Conservation (phyloP, 1,140 invertebrate genomes). For the Bombus sylvicola region DNA sequence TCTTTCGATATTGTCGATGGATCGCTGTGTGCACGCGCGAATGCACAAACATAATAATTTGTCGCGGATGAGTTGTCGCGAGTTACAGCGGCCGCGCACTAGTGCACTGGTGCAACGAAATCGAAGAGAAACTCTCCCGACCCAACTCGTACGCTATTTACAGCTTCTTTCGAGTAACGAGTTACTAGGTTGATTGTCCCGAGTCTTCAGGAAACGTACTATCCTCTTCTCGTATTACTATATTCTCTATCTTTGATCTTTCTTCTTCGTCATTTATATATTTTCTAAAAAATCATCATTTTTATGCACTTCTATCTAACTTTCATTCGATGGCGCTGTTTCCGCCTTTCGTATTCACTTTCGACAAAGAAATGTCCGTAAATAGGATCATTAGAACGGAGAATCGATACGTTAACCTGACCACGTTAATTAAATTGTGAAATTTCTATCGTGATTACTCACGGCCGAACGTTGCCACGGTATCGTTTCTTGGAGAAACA, state of each 20-base stretch:
- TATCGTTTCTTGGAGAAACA: not conserved
- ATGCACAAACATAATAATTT: constrained; percentile 56
- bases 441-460: not conserved
- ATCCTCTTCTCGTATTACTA: not conserved
- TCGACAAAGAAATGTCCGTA: not conserved
- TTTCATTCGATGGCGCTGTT: not conserved
- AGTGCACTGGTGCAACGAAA: constrained; percentile 39
- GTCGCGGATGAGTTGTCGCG: constrained; percentile 46
- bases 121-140: constrained; percentile 53
- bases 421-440: constrained; percentile 21
- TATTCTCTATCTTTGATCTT: not conserved
- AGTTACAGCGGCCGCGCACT: constrained; percentile 26
- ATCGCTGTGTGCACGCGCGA: constrained; percentile 35
- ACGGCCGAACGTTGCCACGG: not conserved
- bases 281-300: not conserved
- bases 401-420: not conserved
- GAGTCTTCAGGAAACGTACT: not conserved
- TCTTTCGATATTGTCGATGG: constrained; percentile 40
- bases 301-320: not conserved
- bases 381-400: not conserved
- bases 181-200: not conserved
- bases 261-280: not conserved
- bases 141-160: constrained; percentile 25
- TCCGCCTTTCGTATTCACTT: constrained; percentile 5
- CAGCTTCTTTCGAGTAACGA: constrained; percentile 2